These are phyloP conservation scores for Colossoma macropomum DNA, from an alignment of 2,113 vertebrate genomes.

Conservation along the genomic window DNA sequence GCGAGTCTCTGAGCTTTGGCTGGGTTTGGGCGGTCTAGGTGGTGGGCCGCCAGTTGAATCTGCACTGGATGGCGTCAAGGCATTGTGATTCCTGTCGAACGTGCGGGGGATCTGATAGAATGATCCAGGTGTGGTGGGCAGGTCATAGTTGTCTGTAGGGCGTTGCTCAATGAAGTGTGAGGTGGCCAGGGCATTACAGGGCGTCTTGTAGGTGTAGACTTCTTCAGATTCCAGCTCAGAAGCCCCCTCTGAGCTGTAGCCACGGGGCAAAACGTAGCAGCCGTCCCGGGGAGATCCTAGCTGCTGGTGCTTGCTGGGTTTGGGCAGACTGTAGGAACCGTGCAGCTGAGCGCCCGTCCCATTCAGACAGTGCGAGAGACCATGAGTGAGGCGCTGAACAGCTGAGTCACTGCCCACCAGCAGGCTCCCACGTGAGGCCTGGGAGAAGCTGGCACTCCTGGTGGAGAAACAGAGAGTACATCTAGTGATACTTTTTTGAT, in stretches of 20 bases:
- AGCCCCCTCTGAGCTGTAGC: slow-evolving; percentile 83
- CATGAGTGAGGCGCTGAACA: slow-evolving; percentile 90
- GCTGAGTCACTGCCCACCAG: slow-evolving; percentile 87
- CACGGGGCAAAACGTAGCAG: slow-evolving; percentile 87
- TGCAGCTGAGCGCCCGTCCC: slow-evolving; percentile 86
- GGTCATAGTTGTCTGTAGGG: slow-evolving; percentile 87
- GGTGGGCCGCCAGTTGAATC: slow-evolving; percentile 80
- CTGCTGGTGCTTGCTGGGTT: slow-evolving; percentile 85
- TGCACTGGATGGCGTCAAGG: slow-evolving; percentile 80
- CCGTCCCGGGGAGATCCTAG: slow-evolving; percentile 74
- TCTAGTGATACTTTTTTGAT: not conserved
- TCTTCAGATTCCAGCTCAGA: slow-evolving; percentile 87
- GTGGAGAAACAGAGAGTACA: not conserved
- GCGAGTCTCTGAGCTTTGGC: slow-evolving; percentile 81
- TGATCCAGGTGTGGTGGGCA: slow-evolving; percentile 85
- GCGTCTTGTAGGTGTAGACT: slow-evolving; percentile 92
- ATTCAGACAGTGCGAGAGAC: slow-evolving; percentile 88
- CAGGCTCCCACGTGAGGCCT: slow-evolving; percentile 86
- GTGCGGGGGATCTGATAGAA: slow-evolving; percentile 94
- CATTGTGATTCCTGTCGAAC: slow-evolving; percentile 96
- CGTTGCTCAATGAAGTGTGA: slow-evolving; percentile 72
- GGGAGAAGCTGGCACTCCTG: slow-evolving; percentile 98
- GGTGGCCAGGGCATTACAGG: slow-evolving; percentile 88
- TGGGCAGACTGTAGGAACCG: slow-evolving; percentile 93
- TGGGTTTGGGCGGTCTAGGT: slow-evolving; percentile 91